phyloP scores from a whole-genome alignment of 2,797 vertebrate species.

The Acrossocheilus wenchowensis region DNA sequence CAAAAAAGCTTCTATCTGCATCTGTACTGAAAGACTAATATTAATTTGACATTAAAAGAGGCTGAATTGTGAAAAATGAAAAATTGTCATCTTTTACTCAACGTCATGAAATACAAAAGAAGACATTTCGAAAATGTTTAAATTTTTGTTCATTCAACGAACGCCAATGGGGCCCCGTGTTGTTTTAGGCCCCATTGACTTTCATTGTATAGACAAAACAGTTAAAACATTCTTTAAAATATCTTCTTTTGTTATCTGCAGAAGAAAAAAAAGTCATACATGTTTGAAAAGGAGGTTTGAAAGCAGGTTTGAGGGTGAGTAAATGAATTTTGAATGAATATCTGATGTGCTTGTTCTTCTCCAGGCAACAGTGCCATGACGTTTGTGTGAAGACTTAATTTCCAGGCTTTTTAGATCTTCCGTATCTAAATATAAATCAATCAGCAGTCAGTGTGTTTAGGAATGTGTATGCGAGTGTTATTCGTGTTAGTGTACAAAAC shows the following conservation, averaged over 20 bases:
- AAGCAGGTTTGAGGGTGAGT: neutral
- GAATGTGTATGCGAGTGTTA: neutral
- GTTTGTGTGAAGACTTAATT: neutral
- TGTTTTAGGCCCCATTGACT: neutral
- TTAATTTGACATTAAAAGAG: neutral
- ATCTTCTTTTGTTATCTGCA: neutral
- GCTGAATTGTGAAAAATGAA: neutral
- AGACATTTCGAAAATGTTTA: neutral
- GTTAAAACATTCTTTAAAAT: slow-evolving; percentile 9
- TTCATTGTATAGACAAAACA: neutral
- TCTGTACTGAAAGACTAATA: neutral
- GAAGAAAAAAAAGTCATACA: neutral
- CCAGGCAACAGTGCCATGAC: neutral
- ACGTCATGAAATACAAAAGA: neutral
- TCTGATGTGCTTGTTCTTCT: neutral
- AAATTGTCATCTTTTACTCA: neutral
- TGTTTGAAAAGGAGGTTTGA: neutral
- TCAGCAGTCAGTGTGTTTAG: slow-evolving; percentile 17
- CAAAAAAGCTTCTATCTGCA: too few relatives aligned
- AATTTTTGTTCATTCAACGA: neutral
- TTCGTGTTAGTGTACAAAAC: slow-evolving; percentile 18
- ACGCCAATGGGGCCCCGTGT: neutral
- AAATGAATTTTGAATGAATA: neutral
- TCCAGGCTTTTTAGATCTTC: neutral
- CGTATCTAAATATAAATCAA: neutral